Evolutionary conservation across 2,797 vertebrate species (phyloP), one percentile per base, ranked within the genome.

Genomic region (Luscinia luscinia): DNA sequence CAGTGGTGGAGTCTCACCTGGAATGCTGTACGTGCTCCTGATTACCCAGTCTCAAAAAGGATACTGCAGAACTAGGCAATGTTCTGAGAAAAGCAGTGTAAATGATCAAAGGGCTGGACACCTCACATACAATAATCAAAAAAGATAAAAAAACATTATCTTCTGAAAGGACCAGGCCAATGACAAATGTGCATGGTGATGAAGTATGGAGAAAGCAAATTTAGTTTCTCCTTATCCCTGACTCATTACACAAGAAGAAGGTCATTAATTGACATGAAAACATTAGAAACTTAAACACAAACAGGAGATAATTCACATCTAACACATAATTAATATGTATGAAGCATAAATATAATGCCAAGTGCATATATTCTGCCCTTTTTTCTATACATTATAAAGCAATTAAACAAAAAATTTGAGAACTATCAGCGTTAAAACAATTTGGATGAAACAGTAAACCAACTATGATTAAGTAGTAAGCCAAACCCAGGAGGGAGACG

Each of bases 1-100:
- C 96, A 95, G 95, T 70, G 78, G 94, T 80, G 84, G 89, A 94
- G 95, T 85, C 79, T 96, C 91, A 92, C 54, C 57, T 80, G 87
- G 93, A 96, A 92, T 89, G 84, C 52, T 87, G 45, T 74, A 89
- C 34, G 30, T 69, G 64, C 61, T 93, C 73, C 87, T 92, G 91
- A 87, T 85, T 89, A 85, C 15, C 67, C 32, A 49, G 74, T 45
- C 68, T 92, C 64, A 30, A 77, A 85, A 95, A 70, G 52, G 63
- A 83, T 67, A 80, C 36, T 85, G 79, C 59, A 89, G 75, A 94
- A 89, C 38, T 23, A 82, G 62, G 40, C 40, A 89, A 41, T 32
- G 61, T 61, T 83, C 68, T 67, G 81, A 84, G 67, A 95, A 93
- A 73, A 83, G 23, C 32, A 85, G 55, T 12, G 61, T 8, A 70